A percentile compares a stretch with the other conserved stretches of the same genome.
phyloP scores from a whole-genome alignment of 2,888 invertebrate species.

The Steinernema carpocapsae region DNA sequence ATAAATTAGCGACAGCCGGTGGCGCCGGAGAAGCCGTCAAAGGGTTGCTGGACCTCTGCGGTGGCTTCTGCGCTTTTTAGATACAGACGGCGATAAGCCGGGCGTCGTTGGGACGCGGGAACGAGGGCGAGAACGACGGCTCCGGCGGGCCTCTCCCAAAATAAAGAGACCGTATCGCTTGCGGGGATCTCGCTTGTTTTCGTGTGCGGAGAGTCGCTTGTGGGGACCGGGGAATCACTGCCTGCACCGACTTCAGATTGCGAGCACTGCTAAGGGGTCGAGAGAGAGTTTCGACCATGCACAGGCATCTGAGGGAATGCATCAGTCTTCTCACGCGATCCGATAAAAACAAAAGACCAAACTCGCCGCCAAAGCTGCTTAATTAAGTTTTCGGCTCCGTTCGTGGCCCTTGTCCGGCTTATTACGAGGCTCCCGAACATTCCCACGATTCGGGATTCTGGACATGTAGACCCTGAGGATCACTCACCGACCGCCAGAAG shows the following conservation, averaged over 20 bases:
- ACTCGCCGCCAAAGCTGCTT: background rate
- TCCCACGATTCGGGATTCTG: no score
- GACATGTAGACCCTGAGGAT: background rate
- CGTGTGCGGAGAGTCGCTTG: constrained; percentile 15
- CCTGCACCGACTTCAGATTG: no score
- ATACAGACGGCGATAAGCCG: constrained; percentile 32
- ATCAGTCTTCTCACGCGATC: constrained; percentile 22
- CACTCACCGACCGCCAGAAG: constrained; percentile 11
- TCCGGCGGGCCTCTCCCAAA: constrained; percentile 30
- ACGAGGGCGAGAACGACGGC: constrained; percentile 24
- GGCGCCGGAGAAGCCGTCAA: background rate
- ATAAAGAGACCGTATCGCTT: constrained; percentile 33
- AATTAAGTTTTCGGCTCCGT: constrained; percentile 32
- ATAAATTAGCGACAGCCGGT: constrained; percentile 33
- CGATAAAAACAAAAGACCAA: constrained; percentile 20
- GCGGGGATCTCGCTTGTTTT: constrained; percentile 35
- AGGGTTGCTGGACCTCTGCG: background rate
- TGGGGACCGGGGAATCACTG: background rate
- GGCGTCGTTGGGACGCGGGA: constrained; percentile 15
- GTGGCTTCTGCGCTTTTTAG: constrained; percentile 28
- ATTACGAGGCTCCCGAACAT: background rate
- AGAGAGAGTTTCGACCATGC: background rate
- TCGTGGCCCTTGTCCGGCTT: background rate
- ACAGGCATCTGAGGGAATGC: background rate
- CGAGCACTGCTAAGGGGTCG: background rate